phyloP scores from a whole-genome alignment of 2,888 invertebrate species.

The Xestobium rufovillosum region DNA sequence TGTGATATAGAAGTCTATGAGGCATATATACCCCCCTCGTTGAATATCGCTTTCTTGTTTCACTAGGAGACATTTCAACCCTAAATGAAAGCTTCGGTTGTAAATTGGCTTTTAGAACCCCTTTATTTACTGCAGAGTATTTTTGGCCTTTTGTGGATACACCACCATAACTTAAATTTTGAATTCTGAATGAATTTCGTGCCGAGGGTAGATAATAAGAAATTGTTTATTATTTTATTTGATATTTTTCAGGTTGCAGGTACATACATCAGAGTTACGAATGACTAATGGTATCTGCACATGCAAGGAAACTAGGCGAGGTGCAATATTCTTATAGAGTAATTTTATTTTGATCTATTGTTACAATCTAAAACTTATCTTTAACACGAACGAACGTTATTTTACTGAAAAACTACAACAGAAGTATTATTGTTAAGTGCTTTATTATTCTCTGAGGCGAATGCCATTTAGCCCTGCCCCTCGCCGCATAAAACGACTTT shows the following conservation, averaged over 20 bases:
- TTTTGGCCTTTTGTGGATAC: no score
- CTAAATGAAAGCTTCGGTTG: no score
- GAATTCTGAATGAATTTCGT: constrained; percentile 27
- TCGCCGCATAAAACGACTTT: constrained; percentile 1
- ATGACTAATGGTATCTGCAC: constrained; percentile 33
- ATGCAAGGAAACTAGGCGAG: constrained; percentile 33
- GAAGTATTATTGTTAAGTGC: neutral
- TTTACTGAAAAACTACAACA: neutral
- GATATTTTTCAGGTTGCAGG: constrained; percentile 31
- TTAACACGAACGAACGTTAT: constrained; percentile 24
- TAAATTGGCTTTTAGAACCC: no score
- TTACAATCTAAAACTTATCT: constrained; percentile 30
- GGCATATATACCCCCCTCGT: no score
- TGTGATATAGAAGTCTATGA: no score
- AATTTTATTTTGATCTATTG: constrained; percentile 32
- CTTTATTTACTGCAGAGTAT: no score
- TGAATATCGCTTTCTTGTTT: no score
- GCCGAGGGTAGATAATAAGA: constrained; percentile 30
- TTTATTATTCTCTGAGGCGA: neutral
- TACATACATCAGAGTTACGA: constrained; percentile 25
- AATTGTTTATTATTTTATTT: constrained; percentile 32
- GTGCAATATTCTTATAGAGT: constrained; percentile 34
- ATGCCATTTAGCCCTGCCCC: neutral
- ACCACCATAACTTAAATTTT: neutral
- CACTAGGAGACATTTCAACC: no score